Base-by-base conservation (phyloP, 2,888 invertebrate genomes). In the Drosophila macrospina region DNA sequence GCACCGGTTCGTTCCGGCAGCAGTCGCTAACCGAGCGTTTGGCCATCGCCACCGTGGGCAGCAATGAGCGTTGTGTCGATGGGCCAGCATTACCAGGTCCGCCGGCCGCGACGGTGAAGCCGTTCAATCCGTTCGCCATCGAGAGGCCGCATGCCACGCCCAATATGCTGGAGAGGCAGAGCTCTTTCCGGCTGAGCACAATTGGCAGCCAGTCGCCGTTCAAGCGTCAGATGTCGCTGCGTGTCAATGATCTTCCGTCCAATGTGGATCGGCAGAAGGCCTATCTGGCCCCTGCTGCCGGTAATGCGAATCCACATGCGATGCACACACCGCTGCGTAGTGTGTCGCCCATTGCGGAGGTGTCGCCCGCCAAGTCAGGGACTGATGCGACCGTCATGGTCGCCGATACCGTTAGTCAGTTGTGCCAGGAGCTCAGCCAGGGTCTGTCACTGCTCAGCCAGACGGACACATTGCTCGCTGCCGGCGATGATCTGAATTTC, bases 91-190 rank as follows among this genome's bases (percentile, higher is more conserved):
- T 80, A 16, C 47, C 78, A 2, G 81, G 81, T 4, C 84, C 86
- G 1, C 86, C 90, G 15, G 90, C 90, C 34, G 90, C 89, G 41
- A 89, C 85, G n/a, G 91, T 93, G n/a, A 93, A 94, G 72, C 94
- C 96, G 4, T 95, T 95, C 90, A 98, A 98, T 93, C 98, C 98
- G 1, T 97, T 97, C 92, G 98, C 98, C 8, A 98, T 98, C 84
- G 98, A 98, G 92, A 94, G 98, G 55, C 99, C 99, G 2, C 98
- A 98, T 91, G 99, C 99, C 64, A 98, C 99, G 41, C 96, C 97
- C 32, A 96, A 97, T 78, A 96, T 99, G 95, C 94, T 99, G 59
- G 97, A 98, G 92, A 94, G 99, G 32, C 99, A 99, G 93, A 98
- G 98, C 77, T 98, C 98, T 70, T 98, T 98, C 93, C 94, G 98